Evolutionary conservation across 1,140 invertebrate species (phyloP).

Genomic region (Ceratina australensis): DNA sequence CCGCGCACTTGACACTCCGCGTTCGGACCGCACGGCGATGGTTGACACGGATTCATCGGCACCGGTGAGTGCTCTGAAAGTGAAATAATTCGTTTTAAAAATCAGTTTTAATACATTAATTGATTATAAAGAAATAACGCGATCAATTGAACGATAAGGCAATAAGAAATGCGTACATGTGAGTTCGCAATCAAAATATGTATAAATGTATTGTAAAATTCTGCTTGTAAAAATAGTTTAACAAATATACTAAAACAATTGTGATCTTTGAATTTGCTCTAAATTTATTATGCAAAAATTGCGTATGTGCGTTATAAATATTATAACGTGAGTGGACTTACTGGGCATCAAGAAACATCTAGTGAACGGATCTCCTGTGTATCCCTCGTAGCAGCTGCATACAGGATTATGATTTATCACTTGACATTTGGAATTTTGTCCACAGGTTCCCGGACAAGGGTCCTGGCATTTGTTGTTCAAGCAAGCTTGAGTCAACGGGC

Average conservation of each 20-base stretch:
- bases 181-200: too few species aligned
- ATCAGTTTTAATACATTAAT: too few species aligned
- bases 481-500: conserved; percentile 83
- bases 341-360: conserved; percentile 83
- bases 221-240: too few species aligned
- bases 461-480: conserved; percentile 84
- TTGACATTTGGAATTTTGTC: conserved; percentile 84
- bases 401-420: conserved; percentile 86
- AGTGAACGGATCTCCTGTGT: conserved; percentile 89
- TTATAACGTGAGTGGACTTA: conserved; percentile 77
- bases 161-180: background rate
- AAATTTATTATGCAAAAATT: too few species aligned
- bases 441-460: conserved; percentile 86
- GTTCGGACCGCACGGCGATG: conserved; percentile 83
- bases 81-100: background rate
- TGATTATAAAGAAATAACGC: background rate
- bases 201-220: too few species aligned
- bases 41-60: conserved; percentile 81
- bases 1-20: conserved; percentile 80
- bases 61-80: conserved; percentile 61
- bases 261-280: too few species aligned
- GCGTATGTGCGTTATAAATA: too few species aligned
- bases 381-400: conserved; percentile 84
- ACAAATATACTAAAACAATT: too few species aligned
- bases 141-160: background rate